Evolutionary conservation across 2,113 vertebrate genomes (phyloP).

Genomic region (Ia io): DNA sequence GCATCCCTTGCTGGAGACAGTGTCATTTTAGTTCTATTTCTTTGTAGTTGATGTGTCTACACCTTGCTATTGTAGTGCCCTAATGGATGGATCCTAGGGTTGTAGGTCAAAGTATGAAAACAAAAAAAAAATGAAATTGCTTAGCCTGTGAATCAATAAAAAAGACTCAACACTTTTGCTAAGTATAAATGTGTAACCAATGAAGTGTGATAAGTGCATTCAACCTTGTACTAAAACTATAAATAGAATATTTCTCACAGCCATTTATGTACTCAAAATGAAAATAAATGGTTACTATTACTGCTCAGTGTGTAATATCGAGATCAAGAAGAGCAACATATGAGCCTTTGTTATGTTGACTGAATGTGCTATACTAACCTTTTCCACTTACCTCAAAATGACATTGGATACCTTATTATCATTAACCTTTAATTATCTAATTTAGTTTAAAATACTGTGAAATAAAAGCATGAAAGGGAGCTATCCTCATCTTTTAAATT

Average conservation of each 20-base stretch:
- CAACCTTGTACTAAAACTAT: conserved; percentile 62
- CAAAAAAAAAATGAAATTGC: conserved; percentile 75
- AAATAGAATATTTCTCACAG: conserved; percentile 56
- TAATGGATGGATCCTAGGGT: conserved; percentile 85
- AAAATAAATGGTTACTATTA: conserved; percentile 40
- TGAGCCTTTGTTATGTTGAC: neutral
- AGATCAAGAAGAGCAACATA: neutral
- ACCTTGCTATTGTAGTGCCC: conserved; percentile 77
- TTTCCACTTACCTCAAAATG: neutral
- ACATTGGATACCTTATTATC: neutral
- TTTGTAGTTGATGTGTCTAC: conserved; percentile 82
- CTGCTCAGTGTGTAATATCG: neutral
- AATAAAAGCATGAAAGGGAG: neutral
- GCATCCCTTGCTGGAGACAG: conserved; percentile 81
- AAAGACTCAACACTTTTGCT: conserved; percentile 72
- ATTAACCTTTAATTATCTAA: neutral
- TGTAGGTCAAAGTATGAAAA: conserved; percentile 80
- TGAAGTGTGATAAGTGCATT: conserved; percentile 68
- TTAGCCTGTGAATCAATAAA: conserved; percentile 80
- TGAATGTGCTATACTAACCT: neutral
- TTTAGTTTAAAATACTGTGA: neutral
- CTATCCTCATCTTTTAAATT: neutral
- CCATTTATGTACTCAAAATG: conserved; percentile 35
- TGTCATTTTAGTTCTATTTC: conserved; percentile 83
- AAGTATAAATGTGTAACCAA: conserved; percentile 74